Base-by-base conservation (phyloP, 2,113 vertebrate species). In the Eulemur macaco region DNA sequence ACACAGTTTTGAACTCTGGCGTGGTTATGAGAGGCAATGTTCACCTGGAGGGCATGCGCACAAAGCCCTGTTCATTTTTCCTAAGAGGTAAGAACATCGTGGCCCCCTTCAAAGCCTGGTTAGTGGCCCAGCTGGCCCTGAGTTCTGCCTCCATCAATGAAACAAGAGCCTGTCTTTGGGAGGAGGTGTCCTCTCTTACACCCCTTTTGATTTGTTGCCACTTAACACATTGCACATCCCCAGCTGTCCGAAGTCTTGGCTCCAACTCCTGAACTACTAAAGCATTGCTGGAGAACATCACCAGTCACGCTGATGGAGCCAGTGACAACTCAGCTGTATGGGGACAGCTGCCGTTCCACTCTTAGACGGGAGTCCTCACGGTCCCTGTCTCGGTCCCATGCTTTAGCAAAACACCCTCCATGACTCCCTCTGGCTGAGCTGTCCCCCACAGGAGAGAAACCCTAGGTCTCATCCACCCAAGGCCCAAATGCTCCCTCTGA, bases 251-350 rank as follows among this genome's bases (percentile, higher is more conserved):
- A 50, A 31, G 73, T 8, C 64, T 37, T 15, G 50, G 20, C 29
- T 45, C 3, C 50, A 1, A 6, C 23, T 64, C 39, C 54, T 52
- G 27, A 69, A 25, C 80, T 10, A 8, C 8, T 6, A 7, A 23
- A 42, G 18, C 42, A 0, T 63, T 34, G 13, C 68, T 69, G 5
- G 60, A 58, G 23, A 31, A 0, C 8, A 3, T 34, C 34, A 8
- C n/a, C 6, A 3, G 1, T 73, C 71, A 15, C 11, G 5, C 56
- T 12, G 45, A 23, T 2, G 80, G 8, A 5, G 42, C 34, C 77
- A 9, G 21, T 5, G n/a, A 12, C 20, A 23, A 0, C 45, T 86
- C 1, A 5, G 58, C 18, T n/a, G 37, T 37, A 0, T 1, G 17
- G 31, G 60, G 34, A 64, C 52, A 56, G 6, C 42, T 23, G 11